Base-by-base conservation (phyloP, 2,888 invertebrate species). In the Volucella inflata region DNA sequence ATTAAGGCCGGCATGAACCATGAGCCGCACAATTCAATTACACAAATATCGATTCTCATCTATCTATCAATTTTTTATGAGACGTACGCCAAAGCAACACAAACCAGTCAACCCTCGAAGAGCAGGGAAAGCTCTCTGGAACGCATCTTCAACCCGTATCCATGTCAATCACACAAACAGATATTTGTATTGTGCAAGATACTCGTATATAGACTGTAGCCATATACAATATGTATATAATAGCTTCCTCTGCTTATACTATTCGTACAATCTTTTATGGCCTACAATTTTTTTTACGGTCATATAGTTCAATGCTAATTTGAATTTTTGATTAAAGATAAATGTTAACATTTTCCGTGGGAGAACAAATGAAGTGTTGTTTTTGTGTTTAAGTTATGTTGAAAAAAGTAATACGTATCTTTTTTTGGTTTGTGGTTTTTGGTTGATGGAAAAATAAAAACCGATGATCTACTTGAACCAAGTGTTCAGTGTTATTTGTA, bases 1-100 rank as follows among this genome's bases (percentile, higher is more conserved):
- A 51, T 51, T 57, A 30, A 6, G 21, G 30, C 6, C 30, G 30
- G 30, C 30, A 30, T 30, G 30, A 30, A 6, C 4, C 30, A 74
- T 62, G 57, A 80, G 74, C 68, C 60, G 75, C 68, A 75, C 80
- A 75, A 80, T 80, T 75, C 80, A 75, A 75, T 75, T 80, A 75
- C 62, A 75, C 48, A 30, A 75, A 68, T 30, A 68, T 80, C 62
- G 67, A 80, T 80, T 55, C 30, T 30, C 30, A 30, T 30, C 55
- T 67, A 67, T 75, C 46, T 64, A 6, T 59, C 55, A 68, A 75
- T 80, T 55, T 48, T 62, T 79, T 74, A 79, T 72, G 30, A 30
- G 30, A 6, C 30, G 36, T 72, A 40, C 38, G 50, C 38, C 42
- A 44, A 30, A 6, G 30, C 30, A 30, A 6, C 30, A 6, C 30